Conservation (phyloP, 2,113 vertebrate species). For the Sturnus vulgaris region DNA sequence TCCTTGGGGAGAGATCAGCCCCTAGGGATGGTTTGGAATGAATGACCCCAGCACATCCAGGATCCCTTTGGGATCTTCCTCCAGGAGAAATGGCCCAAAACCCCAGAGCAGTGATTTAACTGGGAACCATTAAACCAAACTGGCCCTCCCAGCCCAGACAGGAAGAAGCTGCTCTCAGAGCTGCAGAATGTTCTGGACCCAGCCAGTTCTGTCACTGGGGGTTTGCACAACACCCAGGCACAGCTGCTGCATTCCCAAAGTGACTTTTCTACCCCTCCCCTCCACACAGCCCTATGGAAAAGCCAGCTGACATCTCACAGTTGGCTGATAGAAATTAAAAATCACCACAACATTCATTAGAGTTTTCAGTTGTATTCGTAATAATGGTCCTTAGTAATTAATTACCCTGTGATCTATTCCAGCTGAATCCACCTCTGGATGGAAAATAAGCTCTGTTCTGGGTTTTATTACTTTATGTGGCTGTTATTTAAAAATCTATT, state of each 20-base stretch:
- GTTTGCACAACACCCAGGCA: accelerated
- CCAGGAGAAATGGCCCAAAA: accelerated
- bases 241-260: background rate
- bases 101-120: accelerated
- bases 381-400: background rate
- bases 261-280: background rate
- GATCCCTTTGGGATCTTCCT: background rate
- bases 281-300: accelerated
- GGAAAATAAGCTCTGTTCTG: background rate
- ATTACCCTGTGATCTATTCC: background rate
- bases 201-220: accelerated
- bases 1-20: background rate
- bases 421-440: background rate
- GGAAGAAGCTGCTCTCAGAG: accelerated
- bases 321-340: background rate
- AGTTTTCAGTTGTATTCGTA: background rate
- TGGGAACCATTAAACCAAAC: too few relatives aligned
- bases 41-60: accelerated
- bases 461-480: background rate
- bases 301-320: background rate
- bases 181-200: background rate
- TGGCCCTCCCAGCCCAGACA: background rate
- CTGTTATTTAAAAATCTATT: background rate
- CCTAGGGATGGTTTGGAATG: background rate
- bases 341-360: background rate